Conservation (phyloP, 2,797 vertebrate genomes). For the Microctenopoma stevenorrisi region DNA sequence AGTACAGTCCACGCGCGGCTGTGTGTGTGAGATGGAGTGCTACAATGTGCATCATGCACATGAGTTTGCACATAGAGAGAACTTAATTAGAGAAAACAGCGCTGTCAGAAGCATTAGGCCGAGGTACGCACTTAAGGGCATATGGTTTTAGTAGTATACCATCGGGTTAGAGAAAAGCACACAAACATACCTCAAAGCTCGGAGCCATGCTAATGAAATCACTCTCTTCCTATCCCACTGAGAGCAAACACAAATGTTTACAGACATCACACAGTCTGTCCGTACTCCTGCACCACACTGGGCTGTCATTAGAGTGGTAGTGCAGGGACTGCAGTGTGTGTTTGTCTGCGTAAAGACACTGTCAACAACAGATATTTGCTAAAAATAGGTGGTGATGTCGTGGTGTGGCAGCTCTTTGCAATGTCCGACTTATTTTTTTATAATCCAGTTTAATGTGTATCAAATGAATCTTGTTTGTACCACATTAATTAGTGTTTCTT, state of each 20-base stretch:
- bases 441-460: neutral
- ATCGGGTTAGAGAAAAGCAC: constrained; percentile 79
- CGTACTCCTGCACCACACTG: constrained; percentile 69
- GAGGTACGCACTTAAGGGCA: constrained; percentile 86
- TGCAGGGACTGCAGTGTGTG: constrained; percentile 39
- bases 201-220: constrained; percentile 85
- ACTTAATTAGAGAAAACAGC: constrained; percentile 88
- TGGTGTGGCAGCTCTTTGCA: constrained; percentile 1
- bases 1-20: constrained; percentile 39
- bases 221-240: constrained; percentile 77
- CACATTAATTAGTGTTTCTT: neutral
- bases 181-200: constrained; percentile 84
- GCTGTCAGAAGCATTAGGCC: constrained; percentile 87
- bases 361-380: constrained; percentile 38
- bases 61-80: constrained; percentile 76
- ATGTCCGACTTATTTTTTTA: constrained; percentile 12
- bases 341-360: constrained; percentile 38
- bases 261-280: constrained; percentile 78
- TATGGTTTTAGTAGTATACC: constrained; percentile 85
- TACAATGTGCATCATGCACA: constrained; percentile 79
- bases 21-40: constrained; percentile 65
- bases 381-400: constrained; percentile 20
- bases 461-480: neutral
- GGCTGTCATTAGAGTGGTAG: constrained; percentile 57
- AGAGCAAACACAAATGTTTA: constrained; percentile 83